Evolutionary conservation across 2,888 invertebrate genomes (phyloP), one percentile per base, ranked within the genome.

Genomic region (Rhimphoctona megacephalus): DNA sequence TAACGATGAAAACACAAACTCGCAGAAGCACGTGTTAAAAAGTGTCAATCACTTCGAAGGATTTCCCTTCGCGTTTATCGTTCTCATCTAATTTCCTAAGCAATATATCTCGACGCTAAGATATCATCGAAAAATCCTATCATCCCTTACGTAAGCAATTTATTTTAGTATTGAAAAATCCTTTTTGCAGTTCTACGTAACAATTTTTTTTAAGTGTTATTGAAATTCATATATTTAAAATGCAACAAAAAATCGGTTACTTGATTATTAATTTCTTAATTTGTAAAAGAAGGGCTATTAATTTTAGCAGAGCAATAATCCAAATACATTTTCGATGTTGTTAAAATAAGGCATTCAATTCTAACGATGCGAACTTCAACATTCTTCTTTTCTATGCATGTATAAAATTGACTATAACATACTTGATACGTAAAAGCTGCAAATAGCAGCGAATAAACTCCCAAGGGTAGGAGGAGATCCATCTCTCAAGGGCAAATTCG

Each of bases 41-140:
- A 89, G 89, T 90, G 90, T 87, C 91, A 89, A 91, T 91, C 89
- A 89, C 81, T 88, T 81, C 77, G 87, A 87, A 89, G 85, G 92
- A 91, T 92, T 93, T 92, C 91, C 86, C 88, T 90, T 85, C 80
- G 90, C 90, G 89, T 88, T 90, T 86, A 57, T 66, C 61, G 52
- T 49, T 19, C 25, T 76, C 82, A 67, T 90, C 87, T 87, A 90
- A 88, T 92, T 92, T 82, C 33, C 73, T 70, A 70, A 74, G 25
- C 84, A 79, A 64, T 74, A 72, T 67, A 76, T 80, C 72, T 39
- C 77, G 73, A 72, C 64, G 36, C 77, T n/a, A 19, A 54, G 36
- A 22, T 52, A 64, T 52, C 36, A 54, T 70, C 43, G 66, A 46
- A 57, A 30, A 83, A 33, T 70, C 83, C 73, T 61, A 39, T 61